A percentile compares a stretch with the other conserved stretches of the same genome.
These are phyloP conservation scores for Eristalis tenax DNA, from an alignment of 2,888 invertebrate genomes.

Conservation along the genomic window DNA sequence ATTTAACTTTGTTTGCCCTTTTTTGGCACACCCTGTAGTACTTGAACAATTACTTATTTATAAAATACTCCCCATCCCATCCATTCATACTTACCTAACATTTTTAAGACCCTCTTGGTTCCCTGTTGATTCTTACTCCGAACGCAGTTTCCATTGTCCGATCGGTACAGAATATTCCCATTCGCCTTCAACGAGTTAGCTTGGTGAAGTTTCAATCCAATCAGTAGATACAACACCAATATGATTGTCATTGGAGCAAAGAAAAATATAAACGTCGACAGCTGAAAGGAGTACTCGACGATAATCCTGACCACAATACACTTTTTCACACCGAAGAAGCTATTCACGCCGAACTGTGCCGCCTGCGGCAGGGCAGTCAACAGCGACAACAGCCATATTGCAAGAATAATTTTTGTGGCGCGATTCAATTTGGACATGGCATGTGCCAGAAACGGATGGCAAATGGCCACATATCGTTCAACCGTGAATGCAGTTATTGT, in stretches of 20 bases:
- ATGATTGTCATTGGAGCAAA: constrained; percentile 94
- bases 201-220: constrained; percentile 86
- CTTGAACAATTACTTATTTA: not conserved
- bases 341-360: constrained; percentile 87
- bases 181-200: constrained; percentile 81
- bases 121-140: constrained; percentile 83
- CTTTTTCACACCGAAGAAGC: constrained; percentile 76
- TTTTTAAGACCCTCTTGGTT: constrained; percentile 87
- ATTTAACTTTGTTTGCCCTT: too few relatives aligned
- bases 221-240: constrained; percentile 89
- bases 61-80: not conserved
- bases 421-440: constrained; percentile 92
- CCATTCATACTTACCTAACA: constrained; percentile 85
- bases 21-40: too few relatives aligned
- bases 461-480: constrained; percentile 86
- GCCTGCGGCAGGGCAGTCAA: constrained; percentile 90
- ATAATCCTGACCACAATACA: constrained; percentile 80
- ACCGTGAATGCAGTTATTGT: constrained; percentile 93
- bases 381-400: constrained; percentile 90
- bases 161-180: constrained; percentile 74
- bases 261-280: constrained; percentile 90
- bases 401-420: constrained; percentile 88
- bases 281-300: constrained; percentile 83
- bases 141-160: constrained; percentile 75
- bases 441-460: constrained; percentile 86